A percentile compares a stretch with the other conserved stretches of the same genome.
phyloP scores from a whole-genome alignment of 2,888 invertebrate species.

The Drosophila phalerata region DNA sequence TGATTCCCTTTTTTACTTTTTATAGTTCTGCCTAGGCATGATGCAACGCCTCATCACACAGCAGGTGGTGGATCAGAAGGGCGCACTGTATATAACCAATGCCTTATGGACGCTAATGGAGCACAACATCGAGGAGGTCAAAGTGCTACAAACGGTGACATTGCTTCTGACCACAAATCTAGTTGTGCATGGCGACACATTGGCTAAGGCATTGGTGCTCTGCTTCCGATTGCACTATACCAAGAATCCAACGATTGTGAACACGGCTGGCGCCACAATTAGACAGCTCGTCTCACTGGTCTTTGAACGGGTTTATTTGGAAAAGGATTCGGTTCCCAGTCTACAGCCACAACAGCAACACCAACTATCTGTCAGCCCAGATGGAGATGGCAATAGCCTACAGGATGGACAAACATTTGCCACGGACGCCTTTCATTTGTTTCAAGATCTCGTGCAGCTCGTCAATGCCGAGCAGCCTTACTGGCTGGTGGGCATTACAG shows the following conservation, averaged over 20 bases:
- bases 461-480: constrained; percentile 98
- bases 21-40: constrained; percentile 94
- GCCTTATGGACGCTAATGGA: constrained; percentile 98
- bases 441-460: constrained; percentile 98
- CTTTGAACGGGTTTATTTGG: constrained; percentile 91
- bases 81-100: constrained; percentile 96
- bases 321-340: constrained; percentile 75
- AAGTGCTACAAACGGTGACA: constrained; percentile 97
- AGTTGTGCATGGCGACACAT: constrained; percentile 96
- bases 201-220: constrained; percentile 96
- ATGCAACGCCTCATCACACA: constrained; percentile 97
- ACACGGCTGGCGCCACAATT: constrained; percentile 99
- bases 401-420: constrained; percentile 93
- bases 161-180: constrained; percentile 97
- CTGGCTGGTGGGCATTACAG: constrained; percentile 98
- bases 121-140: constrained; percentile 96
- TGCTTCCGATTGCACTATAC: constrained; percentile 98
- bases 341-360: constrained; percentile 55
- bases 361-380: constrained; percentile 43
- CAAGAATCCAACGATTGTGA: constrained; percentile 97
- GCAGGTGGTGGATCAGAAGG: constrained; percentile 95
- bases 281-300: constrained; percentile 97
- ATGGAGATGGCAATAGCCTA: constrained; percentile 61
- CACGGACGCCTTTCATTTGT: constrained; percentile 96
- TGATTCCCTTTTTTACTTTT: background rate